phyloP scores from a whole-genome alignment of 2,888 invertebrate species.

The Sericinus montela region DNA sequence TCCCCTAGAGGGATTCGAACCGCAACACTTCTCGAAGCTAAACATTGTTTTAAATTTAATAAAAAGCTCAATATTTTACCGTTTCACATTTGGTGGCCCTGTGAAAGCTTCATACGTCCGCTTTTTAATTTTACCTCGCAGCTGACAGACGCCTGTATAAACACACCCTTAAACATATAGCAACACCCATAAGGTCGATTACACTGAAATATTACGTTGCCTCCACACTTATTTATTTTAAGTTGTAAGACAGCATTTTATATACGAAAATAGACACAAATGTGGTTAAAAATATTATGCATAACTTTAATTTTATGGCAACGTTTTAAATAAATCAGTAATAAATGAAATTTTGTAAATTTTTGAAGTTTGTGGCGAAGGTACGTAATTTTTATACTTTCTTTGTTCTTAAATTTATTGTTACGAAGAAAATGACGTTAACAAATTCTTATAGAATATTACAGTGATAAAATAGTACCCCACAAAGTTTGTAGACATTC shows the following conservation, averaged over 20 bases:
- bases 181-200: conserved; percentile 20
- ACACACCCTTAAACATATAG: conserved; percentile 50
- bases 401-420: too few relatives aligned
- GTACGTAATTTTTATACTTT: too few relatives aligned
- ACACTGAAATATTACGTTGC: conserved; percentile 15
- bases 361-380: too few relatives aligned
- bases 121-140: conserved; percentile 71
- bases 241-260: background rate
- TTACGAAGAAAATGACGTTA: too few relatives aligned
- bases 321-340: too few relatives aligned
- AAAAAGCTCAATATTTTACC: too few relatives aligned
- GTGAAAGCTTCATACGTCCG: conserved; percentile 40
- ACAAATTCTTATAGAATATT: too few relatives aligned
- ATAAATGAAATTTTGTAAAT: too few relatives aligned
- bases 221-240: background rate
- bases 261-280: background rate
- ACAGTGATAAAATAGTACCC: too few relatives aligned
- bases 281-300: background rate
- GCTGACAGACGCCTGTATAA: conserved; percentile 67
- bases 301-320: background rate
- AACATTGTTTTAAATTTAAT: background rate
- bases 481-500: background rate
- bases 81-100: conserved; percentile 37
- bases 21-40: too few relatives aligned
- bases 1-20: too few relatives aligned